Conservation (phyloP, 1,140 invertebrate genomes). For the Diorhabda carinulata region DNA sequence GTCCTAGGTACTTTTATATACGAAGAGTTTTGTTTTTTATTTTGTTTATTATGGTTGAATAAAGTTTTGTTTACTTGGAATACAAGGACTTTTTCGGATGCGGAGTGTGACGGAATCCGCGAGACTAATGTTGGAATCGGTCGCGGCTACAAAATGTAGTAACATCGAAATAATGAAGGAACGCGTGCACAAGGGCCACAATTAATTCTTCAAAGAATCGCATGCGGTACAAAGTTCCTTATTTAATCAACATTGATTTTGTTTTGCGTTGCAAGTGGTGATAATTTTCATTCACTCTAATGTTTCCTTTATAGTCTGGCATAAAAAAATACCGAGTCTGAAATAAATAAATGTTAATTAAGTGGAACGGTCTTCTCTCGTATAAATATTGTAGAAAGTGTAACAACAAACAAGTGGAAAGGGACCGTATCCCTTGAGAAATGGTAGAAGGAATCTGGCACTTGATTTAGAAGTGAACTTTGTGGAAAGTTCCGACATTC, state of each 20-base stretch:
- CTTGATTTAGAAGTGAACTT: conserved; percentile 25
- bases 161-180: too few species aligned
- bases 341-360: conserved; percentile 1
- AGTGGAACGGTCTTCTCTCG: neutral
- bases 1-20: too few species aligned
- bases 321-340: neutral
- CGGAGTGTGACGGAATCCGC: too few species aligned
- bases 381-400: conserved; percentile 1
- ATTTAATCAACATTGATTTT: neutral
- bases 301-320: neutral
- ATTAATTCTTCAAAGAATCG: too few species aligned
- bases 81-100: too few species aligned
- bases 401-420: conserved; percentile 10
- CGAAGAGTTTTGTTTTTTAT: too few species aligned
- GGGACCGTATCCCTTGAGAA: conserved; percentile 15
- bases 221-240: neutral
- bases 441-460: conserved; percentile 9
- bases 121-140: too few species aligned
- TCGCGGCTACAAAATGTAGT: too few species aligned
- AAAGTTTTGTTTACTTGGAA: too few species aligned
- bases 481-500: conserved; percentile 30
- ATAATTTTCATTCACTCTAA: neutral
- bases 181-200: too few species aligned
- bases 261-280: neutral
- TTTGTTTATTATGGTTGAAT: too few species aligned